Evolutionary conservation across 2,888 invertebrate genomes (phyloP), one percentile per base, ranked within the genome.

Genomic region (Sarcophaga rosellei): DNA sequence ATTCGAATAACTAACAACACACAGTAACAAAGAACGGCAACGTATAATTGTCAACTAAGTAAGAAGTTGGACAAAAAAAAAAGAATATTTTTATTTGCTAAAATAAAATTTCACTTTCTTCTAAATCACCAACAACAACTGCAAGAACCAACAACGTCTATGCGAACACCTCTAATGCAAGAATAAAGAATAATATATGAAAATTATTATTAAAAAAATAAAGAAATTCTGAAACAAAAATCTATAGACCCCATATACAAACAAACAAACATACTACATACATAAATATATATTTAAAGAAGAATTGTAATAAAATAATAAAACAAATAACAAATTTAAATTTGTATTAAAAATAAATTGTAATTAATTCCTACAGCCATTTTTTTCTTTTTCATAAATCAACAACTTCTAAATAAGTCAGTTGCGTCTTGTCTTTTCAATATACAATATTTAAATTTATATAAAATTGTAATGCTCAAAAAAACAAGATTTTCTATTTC

Each of bases 11-110:
- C 23, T 63, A 63, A 76, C 75, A 81, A 82, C 35, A 66, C 72
- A 69, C 84, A 79, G 76, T n/a, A 68, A 35, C 59, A 66, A 84
- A 65, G 77, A 84, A 73, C 69, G 61, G 74, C 75, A 81, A 84
- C 74, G 80, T 75, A 25, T 69, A 78, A 87, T 87, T 87, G 88
- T 88, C 87, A 35, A 35, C 8, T 35, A 80, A 87, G 87, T 83
- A 87, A 85, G 69, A 88, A 84, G 83, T 86, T 88, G 85, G 86
- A 81, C 10, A 35, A 35, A 35, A 35, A 35, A 35, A 35, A 35
- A 35, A 88, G 70, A 20, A 57, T 15, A 57, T 23, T 78, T 68
- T 79, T 80, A 79, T 86, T 87, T 84, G 81, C 77, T 84, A 84
- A 65, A 47, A 82, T 45, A 45, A 12, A 35, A 11, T 66, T 45